Conservation (phyloP, 2,888 invertebrate genomes). For the Drosophila lacicola region DNA sequence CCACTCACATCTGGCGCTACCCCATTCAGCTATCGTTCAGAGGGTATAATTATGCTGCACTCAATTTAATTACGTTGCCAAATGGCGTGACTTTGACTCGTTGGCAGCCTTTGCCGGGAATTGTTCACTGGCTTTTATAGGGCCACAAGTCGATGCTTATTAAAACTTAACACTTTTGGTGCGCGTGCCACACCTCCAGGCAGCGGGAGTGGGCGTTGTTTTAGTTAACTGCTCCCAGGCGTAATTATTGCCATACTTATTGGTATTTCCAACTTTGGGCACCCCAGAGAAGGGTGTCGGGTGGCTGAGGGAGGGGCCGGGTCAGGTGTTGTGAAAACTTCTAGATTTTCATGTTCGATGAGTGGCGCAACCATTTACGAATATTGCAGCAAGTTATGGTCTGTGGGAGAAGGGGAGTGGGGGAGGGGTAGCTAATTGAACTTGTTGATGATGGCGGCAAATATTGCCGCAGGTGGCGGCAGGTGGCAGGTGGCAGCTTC, state of each 20-base stretch:
- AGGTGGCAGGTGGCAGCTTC: too few species aligned
- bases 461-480: slow-evolving; percentile 26
- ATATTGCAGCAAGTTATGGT: slow-evolving; percentile 42
- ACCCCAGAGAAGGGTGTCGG: neutral
- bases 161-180: slow-evolving; percentile 66
- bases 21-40: neutral
- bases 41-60: slow-evolving; percentile 68
- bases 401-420: too few species aligned
- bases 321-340: slow-evolving; percentile 43
- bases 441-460: slow-evolving; percentile 48
- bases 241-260: slow-evolving; percentile 28
- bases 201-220: slow-evolving; percentile 20
- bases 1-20: neutral
- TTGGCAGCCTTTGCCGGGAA: slow-evolving; percentile 18
- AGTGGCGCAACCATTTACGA: slow-evolving; percentile 44
- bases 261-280: slow-evolving; percentile 16
- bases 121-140: slow-evolving; percentile 51
- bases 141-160: slow-evolving; percentile 66
- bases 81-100: slow-evolving; percentile 58
- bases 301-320: too few species aligned
- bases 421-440: slow-evolving; percentile 53
- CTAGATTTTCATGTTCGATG: slow-evolving; percentile 65
- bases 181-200: slow-evolving; percentile 16
- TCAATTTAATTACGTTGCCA: slow-evolving; percentile 73
- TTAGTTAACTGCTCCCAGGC: slow-evolving; percentile 28